These are phyloP conservation scores for Baronia brevicornis DNA, from an alignment of 2,888 invertebrate genomes.

Conservation along the genomic window DNA sequence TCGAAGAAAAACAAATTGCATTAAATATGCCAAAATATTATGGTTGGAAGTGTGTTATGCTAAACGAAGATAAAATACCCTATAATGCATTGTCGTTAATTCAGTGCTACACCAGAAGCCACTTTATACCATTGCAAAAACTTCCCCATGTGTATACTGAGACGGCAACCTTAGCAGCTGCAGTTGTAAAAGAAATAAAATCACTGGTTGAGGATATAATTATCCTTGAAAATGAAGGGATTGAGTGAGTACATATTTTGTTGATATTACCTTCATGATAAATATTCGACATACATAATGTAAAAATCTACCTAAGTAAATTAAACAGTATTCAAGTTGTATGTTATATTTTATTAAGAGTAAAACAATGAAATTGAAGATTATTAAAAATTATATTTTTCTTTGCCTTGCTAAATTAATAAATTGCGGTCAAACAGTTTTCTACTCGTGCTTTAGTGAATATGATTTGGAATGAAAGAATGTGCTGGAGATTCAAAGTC, in stretches of 20 bases:
- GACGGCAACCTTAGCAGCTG: slow-evolving; percentile 57
- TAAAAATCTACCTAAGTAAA: no score
- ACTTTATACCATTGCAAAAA: slow-evolving; percentile 74
- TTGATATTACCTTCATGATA: no score
- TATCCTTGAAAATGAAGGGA: slow-evolving; percentile 74
- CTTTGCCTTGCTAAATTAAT: no score
- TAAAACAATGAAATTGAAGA: no score
- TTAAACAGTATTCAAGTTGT: no score
- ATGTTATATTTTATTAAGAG: no score
- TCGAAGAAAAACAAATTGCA: slow-evolving; percentile 90
- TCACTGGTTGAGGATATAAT: slow-evolving; percentile 78
- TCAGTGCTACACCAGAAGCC: slow-evolving; percentile 87
- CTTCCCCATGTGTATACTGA: slow-evolving; percentile 78
- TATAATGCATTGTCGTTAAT: slow-evolving; percentile 82
- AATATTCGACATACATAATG: no score
- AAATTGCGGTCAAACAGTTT: no score
- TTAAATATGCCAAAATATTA: slow-evolving; percentile 89
- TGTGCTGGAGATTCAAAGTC: no score
- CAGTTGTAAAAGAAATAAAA: slow-evolving; percentile 70
- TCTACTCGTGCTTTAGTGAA: no score
- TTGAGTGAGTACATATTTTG: slow-evolving; percentile 63
- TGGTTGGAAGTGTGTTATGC: slow-evolving; percentile 80
- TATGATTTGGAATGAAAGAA: no score
- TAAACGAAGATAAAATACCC: slow-evolving; percentile 76
- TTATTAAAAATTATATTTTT: no score